Percentiles rank a stretch among this genome's conserved stretches.
Conservation (phyloP, 1,140 invertebrate genomes). For the Paraescarpia echinospica region DNA sequence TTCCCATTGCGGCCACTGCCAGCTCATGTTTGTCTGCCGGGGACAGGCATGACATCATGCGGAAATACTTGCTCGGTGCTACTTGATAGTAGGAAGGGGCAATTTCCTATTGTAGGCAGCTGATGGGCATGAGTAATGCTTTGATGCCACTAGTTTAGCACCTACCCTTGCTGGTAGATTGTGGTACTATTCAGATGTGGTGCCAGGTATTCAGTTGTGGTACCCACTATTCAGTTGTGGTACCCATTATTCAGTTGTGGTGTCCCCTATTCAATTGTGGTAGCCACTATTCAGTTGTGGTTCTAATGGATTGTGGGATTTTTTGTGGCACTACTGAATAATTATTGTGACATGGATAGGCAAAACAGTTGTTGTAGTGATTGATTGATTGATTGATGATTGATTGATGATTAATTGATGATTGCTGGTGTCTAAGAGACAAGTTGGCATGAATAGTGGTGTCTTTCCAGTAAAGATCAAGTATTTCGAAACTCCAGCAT, state of each 20-base stretch:
- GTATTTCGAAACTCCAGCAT: background rate
- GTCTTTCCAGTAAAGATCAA: background rate
- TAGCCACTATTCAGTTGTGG: too few species aligned
- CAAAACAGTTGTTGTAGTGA: background rate
- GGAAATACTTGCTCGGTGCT: background rate
- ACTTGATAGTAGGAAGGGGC: conserved; percentile 4
- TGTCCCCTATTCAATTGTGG: too few species aligned
- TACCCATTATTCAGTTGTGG: too few species aligned
- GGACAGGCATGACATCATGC: background rate
- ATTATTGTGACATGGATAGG: background rate
- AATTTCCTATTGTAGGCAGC: background rate
- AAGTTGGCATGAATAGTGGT: too few species aligned
- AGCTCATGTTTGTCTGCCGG: background rate
- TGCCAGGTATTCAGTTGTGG: too few species aligned
- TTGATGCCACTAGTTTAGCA: background rate
- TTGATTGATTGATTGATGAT: background rate
- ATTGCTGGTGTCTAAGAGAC: background rate
- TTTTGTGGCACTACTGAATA: background rate
- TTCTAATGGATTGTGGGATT: background rate
- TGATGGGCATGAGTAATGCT: background rate
- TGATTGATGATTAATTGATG: background rate
- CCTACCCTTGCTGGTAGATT: background rate
- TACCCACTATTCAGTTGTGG: too few species aligned
- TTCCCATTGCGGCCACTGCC: background rate
- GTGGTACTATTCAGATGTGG: background rate